Percentiles rank a stretch among this genome's conserved stretches.
Evolutionary conservation across 1,140 invertebrate genomes (phyloP).

Genomic region (Drosophila rufa): DNA sequence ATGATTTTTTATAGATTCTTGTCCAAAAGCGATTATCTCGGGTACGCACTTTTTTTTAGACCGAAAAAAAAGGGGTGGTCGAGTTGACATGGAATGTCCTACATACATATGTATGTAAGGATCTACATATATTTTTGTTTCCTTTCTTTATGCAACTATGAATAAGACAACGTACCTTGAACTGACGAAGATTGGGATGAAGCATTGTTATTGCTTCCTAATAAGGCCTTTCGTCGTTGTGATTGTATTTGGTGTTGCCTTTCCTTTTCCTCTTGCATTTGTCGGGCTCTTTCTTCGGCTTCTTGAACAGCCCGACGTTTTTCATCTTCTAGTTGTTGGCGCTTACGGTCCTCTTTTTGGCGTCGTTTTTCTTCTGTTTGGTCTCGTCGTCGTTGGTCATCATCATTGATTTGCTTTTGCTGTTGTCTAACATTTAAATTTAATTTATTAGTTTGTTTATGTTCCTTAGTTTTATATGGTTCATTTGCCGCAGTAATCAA

Average conservation of each 20-base stretch:
- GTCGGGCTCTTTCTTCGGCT: conserved; percentile 70
- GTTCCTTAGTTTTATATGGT: conserved; percentile 40
- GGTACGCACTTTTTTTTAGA: too few relatives aligned
- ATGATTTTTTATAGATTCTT: too few relatives aligned
- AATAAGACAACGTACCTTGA: conserved; percentile 1
- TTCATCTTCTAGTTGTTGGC: conserved; percentile 86
- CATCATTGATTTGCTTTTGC: conserved; percentile 44
- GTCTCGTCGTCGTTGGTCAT: conserved; percentile 58
- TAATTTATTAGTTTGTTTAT: conserved; percentile 32
- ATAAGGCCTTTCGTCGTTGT: conserved; percentile 75
- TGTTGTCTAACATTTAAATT: conserved; percentile 59
- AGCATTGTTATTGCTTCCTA: conserved; percentile 43
- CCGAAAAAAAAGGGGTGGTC: too few relatives aligned
- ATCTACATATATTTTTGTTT: too few relatives aligned
- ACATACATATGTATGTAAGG: too few relatives aligned
- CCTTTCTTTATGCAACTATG: neutral
- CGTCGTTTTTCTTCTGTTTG: conserved; percentile 60
- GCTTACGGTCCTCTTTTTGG: conserved; percentile 85
- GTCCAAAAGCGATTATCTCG: too few relatives aligned
- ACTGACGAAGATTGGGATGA: conserved; percentile 10
- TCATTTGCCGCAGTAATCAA: conserved; percentile 1
- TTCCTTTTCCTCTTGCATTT: conserved; percentile 75
- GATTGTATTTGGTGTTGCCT: conserved; percentile 78
- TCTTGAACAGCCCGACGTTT: conserved; percentile 76
- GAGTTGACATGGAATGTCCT: too few relatives aligned